A percentile compares a stretch with the other conserved stretches of the same genome.
phyloP scores from a whole-genome alignment of 64 coral and sea anemone genomes.

The Pachyseris speciosa region DNA sequence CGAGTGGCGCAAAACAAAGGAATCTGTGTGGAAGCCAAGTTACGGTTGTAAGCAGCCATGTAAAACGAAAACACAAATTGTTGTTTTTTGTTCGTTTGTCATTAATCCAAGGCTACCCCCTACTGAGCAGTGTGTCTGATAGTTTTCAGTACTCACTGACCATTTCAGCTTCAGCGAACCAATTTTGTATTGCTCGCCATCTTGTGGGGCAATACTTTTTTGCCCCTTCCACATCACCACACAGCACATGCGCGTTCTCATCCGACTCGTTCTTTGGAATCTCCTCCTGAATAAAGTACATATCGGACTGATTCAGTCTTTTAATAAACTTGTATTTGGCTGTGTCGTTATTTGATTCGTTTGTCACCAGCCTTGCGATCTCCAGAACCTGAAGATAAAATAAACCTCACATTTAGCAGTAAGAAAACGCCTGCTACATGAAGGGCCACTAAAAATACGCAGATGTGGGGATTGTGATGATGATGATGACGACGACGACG shows the following conservation, averaged over 20 bases:
- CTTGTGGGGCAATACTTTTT: slow-evolving; percentile 66
- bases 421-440: too few species aligned
- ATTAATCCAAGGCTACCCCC: too few species aligned
- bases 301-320: slow-evolving; percentile 73
- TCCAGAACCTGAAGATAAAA: slow-evolving; percentile 56
- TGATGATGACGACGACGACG: too few species aligned
- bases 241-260: slow-evolving; percentile 49
- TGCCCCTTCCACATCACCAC: slow-evolving; percentile 53
- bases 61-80: too few species aligned
- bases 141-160: slow-evolving; percentile 19
- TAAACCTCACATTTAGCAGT: not conserved
- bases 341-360: slow-evolving; percentile 39
- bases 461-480: too few species aligned
- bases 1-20: too few species aligned
- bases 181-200: slow-evolving; percentile 67
- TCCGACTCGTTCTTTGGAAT: slow-evolving; percentile 71
- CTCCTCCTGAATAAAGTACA: slow-evolving; percentile 68
- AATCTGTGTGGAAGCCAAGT: too few species aligned
- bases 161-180: slow-evolving; percentile 57
- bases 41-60: too few species aligned
- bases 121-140: too few species aligned
- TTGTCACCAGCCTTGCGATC: slow-evolving; percentile 61
- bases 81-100: too few species aligned
- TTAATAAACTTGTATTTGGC: slow-evolving; percentile 65
- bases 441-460: too few species aligned